Conservation (phyloP, 2,113 vertebrate species). For the Lepus timidus region DNA sequence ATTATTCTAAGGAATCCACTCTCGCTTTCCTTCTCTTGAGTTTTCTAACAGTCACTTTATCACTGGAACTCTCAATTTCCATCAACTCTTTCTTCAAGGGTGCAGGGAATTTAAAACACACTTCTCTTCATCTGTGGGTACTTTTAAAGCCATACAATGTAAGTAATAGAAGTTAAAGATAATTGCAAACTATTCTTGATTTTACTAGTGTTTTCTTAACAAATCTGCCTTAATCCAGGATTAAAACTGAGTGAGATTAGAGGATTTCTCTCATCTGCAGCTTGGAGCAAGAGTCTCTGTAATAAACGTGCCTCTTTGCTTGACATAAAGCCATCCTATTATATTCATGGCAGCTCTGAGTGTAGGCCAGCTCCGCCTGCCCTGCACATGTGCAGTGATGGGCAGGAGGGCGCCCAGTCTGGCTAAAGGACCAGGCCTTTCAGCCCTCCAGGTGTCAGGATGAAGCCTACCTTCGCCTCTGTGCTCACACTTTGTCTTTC, state of each 20-base stretch:
- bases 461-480: conserved; percentile 20
- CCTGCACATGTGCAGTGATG: conserved; percentile 62
- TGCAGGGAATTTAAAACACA: not conserved
- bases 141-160: conserved; percentile 82
- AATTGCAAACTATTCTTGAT: conserved; percentile 90
- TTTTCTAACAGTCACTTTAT: not conserved
- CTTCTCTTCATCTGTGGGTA: conserved; percentile 74
- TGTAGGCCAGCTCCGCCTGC: not conserved
- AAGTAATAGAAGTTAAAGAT: conserved; percentile 85
- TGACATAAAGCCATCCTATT: conserved; percentile 86
- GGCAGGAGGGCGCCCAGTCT: not conserved
- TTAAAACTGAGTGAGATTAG: conserved; percentile 89
- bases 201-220: conserved; percentile 91
- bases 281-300: conserved; percentile 87
- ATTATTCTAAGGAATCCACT: not conserved
- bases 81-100: not conserved
- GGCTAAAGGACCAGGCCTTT: not conserved
- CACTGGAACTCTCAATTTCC: conserved; percentile 43
- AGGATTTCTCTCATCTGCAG: conserved; percentile 89
- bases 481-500: not conserved
- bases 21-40: not conserved
- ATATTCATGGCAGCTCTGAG: conserved; percentile 69
- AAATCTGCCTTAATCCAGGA: conserved; percentile 91
- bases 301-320: conserved; percentile 86
- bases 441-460: not conserved